These are phyloP conservation scores for Ryuthela nishihirai DNA, from an alignment of 2,888 invertebrate species.

Conservation along the genomic window DNA sequence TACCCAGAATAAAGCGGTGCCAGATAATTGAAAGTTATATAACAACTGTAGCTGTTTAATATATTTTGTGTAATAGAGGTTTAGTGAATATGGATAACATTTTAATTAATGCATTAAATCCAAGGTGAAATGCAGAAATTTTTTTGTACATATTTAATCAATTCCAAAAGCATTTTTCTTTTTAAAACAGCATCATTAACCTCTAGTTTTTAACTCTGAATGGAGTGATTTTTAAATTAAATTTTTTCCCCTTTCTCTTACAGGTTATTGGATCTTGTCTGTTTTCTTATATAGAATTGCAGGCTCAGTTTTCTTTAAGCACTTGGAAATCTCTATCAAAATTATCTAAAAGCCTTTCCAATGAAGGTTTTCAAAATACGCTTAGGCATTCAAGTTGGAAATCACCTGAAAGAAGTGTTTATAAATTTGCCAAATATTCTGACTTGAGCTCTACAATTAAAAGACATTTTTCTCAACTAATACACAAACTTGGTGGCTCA, in stretches of 20 bases:
- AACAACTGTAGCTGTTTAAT: too few relatives aligned
- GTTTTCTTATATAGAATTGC: slow-evolving; percentile 38
- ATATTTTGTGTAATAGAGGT: too few relatives aligned
- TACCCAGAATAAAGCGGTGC: too few relatives aligned
- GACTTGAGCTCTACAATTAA: slow-evolving; percentile 31
- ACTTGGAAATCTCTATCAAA: slow-evolving; percentile 38
- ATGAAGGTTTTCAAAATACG: slow-evolving; percentile 10
- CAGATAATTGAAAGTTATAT: too few relatives aligned
- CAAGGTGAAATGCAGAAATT: too few relatives aligned
- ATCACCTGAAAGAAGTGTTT: slow-evolving; percentile 20
- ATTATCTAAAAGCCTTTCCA: slow-evolving; percentile 25
- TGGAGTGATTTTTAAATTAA: neutral
- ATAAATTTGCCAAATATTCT: slow-evolving; percentile 20
- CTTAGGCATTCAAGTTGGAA: slow-evolving; percentile 21
- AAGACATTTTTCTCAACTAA: slow-evolving; percentile 33
- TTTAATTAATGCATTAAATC: too few relatives aligned
- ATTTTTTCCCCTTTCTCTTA: slow-evolving; percentile 3
- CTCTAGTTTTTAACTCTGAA: too few relatives aligned
- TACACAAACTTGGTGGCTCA: slow-evolving; percentile 22
- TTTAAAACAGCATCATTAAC: too few relatives aligned
- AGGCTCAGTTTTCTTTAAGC: slow-evolving; percentile 40
- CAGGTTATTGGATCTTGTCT: slow-evolving; percentile 39
- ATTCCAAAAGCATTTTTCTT: too few relatives aligned
- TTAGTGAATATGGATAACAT: too few relatives aligned
- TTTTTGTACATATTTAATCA: too few relatives aligned